These are phyloP conservation scores for Moxostoma hubbsi DNA, from an alignment of 2,797 vertebrate species.

Conservation along the genomic window DNA sequence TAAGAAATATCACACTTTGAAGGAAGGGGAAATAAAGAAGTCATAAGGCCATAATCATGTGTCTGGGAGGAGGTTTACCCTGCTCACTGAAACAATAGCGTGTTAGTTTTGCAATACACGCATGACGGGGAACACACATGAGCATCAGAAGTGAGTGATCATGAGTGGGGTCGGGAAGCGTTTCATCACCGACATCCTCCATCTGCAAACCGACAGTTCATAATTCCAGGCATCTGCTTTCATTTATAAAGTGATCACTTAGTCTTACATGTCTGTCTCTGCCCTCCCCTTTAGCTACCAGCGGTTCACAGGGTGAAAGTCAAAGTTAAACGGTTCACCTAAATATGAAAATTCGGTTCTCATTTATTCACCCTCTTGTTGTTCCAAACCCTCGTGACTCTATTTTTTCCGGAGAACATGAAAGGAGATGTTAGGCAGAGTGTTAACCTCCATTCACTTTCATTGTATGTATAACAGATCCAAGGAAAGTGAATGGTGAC, in stretches of 20 bases:
- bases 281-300: constrained; percentile 14
- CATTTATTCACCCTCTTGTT: no score
- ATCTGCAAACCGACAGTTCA: constrained; percentile 91
- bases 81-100: background rate
- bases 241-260: constrained; percentile 93
- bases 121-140: constrained; percentile 16
- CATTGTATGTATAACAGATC: no score
- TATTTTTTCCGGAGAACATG: no score
- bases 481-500: no score
- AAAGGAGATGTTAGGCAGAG: no score
- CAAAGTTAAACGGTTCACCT: no score
- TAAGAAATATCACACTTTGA: constrained; percentile 48
- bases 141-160: constrained; percentile 90
- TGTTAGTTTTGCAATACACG: constrained; percentile 64
- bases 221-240: constrained; percentile 98
- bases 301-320: background rate
- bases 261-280: constrained; percentile 74
- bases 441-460: no score
- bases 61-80: constrained; percentile 41
- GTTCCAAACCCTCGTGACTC: no score
- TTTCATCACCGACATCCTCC: constrained; percentile 90
- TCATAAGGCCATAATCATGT: constrained; percentile 63
- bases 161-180: constrained; percentile 86
- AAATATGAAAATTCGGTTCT: no score
- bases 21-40: constrained; percentile 24